Conservation (phyloP, 2,888 invertebrate species). For the Zaprionus bogoriensis region DNA sequence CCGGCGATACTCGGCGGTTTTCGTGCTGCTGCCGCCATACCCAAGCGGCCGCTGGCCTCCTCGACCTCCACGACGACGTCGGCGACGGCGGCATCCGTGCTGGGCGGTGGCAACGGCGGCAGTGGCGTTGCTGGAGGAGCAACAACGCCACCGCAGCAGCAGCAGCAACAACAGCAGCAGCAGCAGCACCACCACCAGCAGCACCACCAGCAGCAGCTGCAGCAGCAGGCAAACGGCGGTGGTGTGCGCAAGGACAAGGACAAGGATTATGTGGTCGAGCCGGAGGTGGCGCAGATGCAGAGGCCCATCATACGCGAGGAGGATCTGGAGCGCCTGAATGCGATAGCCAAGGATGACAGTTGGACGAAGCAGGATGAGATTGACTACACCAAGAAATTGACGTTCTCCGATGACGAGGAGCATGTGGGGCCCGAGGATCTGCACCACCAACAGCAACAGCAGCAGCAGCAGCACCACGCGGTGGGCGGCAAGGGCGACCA, state of each 20-base stretch:
- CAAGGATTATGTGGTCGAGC: constrained; percentile 81
- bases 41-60: constrained; percentile 78
- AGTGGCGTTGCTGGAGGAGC: constrained; percentile 41
- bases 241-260: constrained; percentile 62
- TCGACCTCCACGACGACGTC: constrained; percentile 60
- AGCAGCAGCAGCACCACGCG: constrained; percentile 46
- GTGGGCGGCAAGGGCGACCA: constrained; percentile 33
- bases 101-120: no score
- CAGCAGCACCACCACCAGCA: not conserved
- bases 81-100: constrained; percentile 15
- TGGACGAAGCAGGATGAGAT: constrained; percentile 97
- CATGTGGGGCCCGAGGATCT: constrained; percentile 79
- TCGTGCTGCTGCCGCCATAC: constrained; percentile 76
- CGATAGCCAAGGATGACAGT: constrained; percentile 93
- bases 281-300: constrained; percentile 87
- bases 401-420: constrained; percentile 95
- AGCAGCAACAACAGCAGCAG: constrained; percentile 14
- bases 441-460: constrained; percentile 41
- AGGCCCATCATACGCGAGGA: constrained; percentile 96
- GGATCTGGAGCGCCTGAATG: constrained; percentile 95
- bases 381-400: constrained; percentile 96
- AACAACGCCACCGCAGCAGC: constrained; percentile 54
- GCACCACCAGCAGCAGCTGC: not conserved
- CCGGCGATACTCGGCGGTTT: constrained; percentile 68
- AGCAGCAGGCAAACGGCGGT: constrained; percentile 43